Evolutionary conservation across 2,888 invertebrate species (phyloP), one percentile per base, ranked within the genome.

Genomic region (Drosophila atripex): DNA sequence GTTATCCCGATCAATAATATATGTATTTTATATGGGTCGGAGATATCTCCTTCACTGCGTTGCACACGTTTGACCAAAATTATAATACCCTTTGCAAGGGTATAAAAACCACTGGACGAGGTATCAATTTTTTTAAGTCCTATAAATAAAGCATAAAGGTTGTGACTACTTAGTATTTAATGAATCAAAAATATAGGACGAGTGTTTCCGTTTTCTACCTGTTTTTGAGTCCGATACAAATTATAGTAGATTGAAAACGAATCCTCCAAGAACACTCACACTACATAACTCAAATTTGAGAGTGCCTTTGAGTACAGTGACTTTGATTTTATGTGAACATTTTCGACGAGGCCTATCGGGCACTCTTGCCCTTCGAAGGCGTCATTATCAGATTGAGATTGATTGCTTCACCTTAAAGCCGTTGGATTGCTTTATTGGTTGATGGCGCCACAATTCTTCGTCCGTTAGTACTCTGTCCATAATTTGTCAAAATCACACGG

Each of bases 401-500:
- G 84, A 82, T 84, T 84, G 84, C 82, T 70, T 74, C 21, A 43
- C 21, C 57, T 65, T 39, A 14, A 18, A 59, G 38, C 69, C 74
- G 60, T 6, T 50, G 50, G 30, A 39, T 30, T 28, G 38, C 28
- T 38, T 32, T 7, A 21, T 23, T 55, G 32, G 30, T 32, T 23
- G 51, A 43, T 80, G 80, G 80, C 83, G 80, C 80, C 80, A 78
- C 59, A 51, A 63, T 69, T 56, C 49, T 72, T 63, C 41, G 74
- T 38, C 11, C 54, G 57, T 56, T 57, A 80, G 78, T 83, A 82
- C 78, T 82, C 77, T 89, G 89, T 89, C 86, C 88, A 89, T 88
- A 89, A 89, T 89, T 89, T 89, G 89, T 90, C 89, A 90, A 89
- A 88, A 88, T 83, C 85, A 83, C 88, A 86, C 86, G 80, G 80